phyloP scores from a whole-genome alignment of 2,888 invertebrate genomes.

The Kuschelorhynchus macadamiae region DNA sequence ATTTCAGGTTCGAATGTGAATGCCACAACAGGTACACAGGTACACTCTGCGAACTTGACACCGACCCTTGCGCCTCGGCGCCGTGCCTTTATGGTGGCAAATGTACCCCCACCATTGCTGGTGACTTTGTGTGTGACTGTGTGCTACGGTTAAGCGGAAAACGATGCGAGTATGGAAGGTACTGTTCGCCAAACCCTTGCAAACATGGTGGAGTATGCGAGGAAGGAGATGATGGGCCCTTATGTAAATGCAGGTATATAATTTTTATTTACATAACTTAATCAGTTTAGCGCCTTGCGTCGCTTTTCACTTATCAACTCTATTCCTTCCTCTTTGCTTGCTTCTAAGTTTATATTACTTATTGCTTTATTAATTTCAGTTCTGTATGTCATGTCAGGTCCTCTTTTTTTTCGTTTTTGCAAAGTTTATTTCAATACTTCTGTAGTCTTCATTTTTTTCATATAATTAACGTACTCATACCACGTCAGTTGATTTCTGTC shows the following conservation, averaged over 20 bases:
- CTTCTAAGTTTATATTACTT: too few species aligned
- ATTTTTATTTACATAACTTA: too few species aligned
- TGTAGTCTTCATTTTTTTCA: too few species aligned
- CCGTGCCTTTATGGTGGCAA: conserved; percentile 90
- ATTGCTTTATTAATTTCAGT: too few species aligned
- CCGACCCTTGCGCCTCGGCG: conserved; percentile 88
- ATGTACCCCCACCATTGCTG: conserved; percentile 72
- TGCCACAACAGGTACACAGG: conserved; percentile 79
- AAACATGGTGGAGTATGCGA: conserved; percentile 91
- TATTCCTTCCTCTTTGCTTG: too few species aligned
- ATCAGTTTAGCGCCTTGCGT: too few species aligned
- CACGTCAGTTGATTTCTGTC: too few species aligned
- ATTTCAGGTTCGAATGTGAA: conserved; percentile 78
- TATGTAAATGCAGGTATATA: conserved; percentile 83
- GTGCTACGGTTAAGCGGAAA: conserved; percentile 79
- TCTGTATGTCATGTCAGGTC: too few species aligned
- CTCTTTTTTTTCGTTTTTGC: too few species aligned
- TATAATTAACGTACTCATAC: too few species aligned
- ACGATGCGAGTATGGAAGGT: conserved; percentile 70
- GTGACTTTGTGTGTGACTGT: conserved; percentile 86
- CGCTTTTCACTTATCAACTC: too few species aligned
- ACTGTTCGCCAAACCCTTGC: conserved; percentile 85
- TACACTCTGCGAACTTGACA: conserved; percentile 85
- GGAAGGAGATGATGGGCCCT: conserved; percentile 85
- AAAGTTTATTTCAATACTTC: too few species aligned